Percentiles rank a stretch among this genome's conserved stretches.
These are phyloP conservation scores for Coptodon bakossiorum DNA, from an alignment of 2,113 vertebrate genomes.

Conservation along the genomic window DNA sequence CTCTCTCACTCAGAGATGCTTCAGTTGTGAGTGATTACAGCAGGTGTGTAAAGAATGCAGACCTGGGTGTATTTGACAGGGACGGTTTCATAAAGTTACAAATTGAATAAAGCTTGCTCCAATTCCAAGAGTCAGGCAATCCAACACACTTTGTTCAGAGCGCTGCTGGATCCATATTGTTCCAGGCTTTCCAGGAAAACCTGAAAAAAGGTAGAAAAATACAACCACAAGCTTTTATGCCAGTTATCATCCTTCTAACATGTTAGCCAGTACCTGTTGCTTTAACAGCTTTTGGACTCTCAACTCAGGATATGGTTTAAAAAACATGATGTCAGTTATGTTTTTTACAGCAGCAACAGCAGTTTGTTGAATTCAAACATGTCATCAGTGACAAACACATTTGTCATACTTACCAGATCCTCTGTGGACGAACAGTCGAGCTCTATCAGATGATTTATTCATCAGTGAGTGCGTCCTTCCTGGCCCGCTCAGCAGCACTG, in stretches of 20 bases:
- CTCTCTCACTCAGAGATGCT: background rate
- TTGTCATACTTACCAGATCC: background rate
- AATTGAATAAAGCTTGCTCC: background rate
- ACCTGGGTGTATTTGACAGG: background rate
- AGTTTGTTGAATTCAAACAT: background rate
- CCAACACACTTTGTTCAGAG: background rate
- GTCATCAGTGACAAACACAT: background rate
- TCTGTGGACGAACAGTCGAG: background rate
- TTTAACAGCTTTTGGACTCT: background rate
- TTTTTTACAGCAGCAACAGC: background rate
- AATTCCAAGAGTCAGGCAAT: too few species aligned
- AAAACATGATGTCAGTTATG: background rate
- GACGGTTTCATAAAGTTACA: background rate
- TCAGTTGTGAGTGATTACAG: background rate
- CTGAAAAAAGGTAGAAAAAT: background rate
- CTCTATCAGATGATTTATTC: background rate
- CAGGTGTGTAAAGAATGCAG: background rate
- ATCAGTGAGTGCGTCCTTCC: background rate
- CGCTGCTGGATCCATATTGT: background rate
- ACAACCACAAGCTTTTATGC: background rate
- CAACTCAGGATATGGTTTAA: background rate
- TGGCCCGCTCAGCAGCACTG: background rate
- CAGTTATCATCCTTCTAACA: background rate
- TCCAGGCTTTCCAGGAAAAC: background rate
- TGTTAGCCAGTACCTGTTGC: background rate